Evolutionary conservation across 2,797 vertebrate species (phyloP), one percentile per base, ranked within the genome.

Genomic region (Hyperoplus lanceolatus): DNA sequence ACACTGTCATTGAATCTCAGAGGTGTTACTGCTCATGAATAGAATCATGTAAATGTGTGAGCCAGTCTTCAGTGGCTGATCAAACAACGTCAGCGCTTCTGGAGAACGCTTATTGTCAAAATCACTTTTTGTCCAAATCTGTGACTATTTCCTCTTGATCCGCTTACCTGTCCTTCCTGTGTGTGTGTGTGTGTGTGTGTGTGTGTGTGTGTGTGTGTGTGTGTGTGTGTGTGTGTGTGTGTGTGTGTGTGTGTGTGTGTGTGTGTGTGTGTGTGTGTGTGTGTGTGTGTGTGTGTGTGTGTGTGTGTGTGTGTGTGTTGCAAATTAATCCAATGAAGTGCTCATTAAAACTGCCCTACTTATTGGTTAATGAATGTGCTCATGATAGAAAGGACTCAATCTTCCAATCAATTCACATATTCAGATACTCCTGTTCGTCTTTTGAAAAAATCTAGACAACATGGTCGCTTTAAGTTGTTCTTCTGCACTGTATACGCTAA

Each of bases 301-400:
- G 29, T 29, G 29, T 29, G 29, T 29, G 29, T 29, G 29, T 29
- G 29, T 29, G 29, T 29, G 29, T 29, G 29, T 29, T 29, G 29
- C 29, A 29, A 29, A 29, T 29, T 29, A 3, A 29, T 29, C 29
- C 29, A 29, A 29, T 29, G 29, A 36, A 70, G 41, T 54, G 71
- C 50, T 65, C 11, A 64, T 46, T 54, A 51, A 21, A 49, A 42
- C 41, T 36, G 7, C 50, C 54, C 18, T 51, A 49, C 39, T 39
- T 1, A 9, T 59, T 60, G 57, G 68, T 74, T 71, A 71, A 72
- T 77, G 62, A 74, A 68, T 29, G 14, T 50, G 41, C 29, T 16
- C 4, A 45, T 53, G 68, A 80, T 72, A 41, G 48, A 80, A 71
- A 77, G 61, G 49, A 53, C 41, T 46, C 42, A 61, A 57, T 67